Evolutionary conservation across 2,797 vertebrate species (phyloP).

Genomic region (Gambelia wislizenii): DNA sequence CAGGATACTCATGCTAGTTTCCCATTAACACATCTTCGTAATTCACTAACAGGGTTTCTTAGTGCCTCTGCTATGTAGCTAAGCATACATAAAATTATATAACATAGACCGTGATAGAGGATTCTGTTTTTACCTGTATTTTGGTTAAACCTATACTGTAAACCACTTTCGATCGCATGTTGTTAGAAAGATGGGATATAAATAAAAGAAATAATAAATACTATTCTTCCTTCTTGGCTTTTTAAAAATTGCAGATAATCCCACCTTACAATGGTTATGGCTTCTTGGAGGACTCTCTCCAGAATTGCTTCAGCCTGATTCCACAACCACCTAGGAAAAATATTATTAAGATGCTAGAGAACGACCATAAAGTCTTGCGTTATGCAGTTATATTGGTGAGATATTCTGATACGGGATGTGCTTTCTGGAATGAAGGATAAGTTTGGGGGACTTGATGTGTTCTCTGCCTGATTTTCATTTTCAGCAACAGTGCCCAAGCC

Average conservation of each 20-base stretch:
- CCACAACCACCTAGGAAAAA: slow-evolving; percentile 88
- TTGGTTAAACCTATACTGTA: too few species aligned
- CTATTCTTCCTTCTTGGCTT: slow-evolving; percentile 40
- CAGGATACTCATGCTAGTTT: too few species aligned
- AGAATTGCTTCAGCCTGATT: slow-evolving; percentile 90
- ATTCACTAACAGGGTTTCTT: too few species aligned
- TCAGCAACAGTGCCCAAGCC: background rate
- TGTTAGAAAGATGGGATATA: too few species aligned
- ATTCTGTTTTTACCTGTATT: background rate
- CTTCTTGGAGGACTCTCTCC: slow-evolving; percentile 89
- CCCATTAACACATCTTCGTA: too few species aligned
- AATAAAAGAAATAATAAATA: too few species aligned
- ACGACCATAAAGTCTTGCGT: slow-evolving; percentile 86
- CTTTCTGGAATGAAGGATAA: background rate
- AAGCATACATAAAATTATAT: too few species aligned
- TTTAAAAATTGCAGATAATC: slow-evolving; percentile 78
- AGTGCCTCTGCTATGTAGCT: too few species aligned
- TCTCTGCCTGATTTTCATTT: background rate
- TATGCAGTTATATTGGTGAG: slow-evolving; percentile 89
- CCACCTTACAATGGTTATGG: slow-evolving; percentile 95
- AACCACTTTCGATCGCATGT: too few species aligned
- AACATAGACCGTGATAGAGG: too few species aligned
- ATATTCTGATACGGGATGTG: background rate
- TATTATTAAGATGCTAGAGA: slow-evolving; percentile 87
- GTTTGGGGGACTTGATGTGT: background rate